Evolutionary conservation across 1,140 invertebrate species (phyloP).

Genomic region (Sycophaga agraensis): DNA sequence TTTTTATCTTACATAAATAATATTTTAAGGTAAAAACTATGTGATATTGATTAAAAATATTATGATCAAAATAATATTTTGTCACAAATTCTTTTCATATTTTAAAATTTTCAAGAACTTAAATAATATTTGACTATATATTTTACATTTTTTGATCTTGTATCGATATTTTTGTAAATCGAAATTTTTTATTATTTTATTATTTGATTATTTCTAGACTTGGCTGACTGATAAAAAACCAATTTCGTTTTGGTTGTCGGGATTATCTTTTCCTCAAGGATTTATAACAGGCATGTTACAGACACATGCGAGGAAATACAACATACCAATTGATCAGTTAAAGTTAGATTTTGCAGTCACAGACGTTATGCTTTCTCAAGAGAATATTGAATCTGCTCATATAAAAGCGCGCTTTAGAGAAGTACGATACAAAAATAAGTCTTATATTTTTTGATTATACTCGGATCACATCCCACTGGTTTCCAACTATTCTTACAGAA

Average conservation of each 20-base stretch:
- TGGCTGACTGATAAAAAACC: constrained; percentile 75
- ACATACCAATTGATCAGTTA: constrained; percentile 82
- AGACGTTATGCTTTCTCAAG: constrained; percentile 65
- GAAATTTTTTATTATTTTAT: too few relatives aligned
- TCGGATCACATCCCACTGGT: too few relatives aligned
- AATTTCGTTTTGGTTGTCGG: constrained; percentile 84
- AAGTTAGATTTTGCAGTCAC: constrained; percentile 74
- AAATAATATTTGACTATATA: too few relatives aligned
- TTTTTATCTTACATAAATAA: too few relatives aligned
- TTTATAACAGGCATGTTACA: constrained; percentile 85
- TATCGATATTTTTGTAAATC: too few relatives aligned
- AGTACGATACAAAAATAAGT: constrained; percentile 37
- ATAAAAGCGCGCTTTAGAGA: constrained; percentile 45
- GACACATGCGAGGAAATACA: constrained; percentile 79
- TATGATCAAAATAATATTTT: neutral
- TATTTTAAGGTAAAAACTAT: too few relatives aligned
- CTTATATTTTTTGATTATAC: too few relatives aligned
- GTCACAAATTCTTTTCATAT: neutral
- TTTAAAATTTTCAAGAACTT: neutral
- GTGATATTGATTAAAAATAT: too few relatives aligned
- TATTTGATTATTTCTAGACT: constrained; percentile 50
- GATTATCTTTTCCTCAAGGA: constrained; percentile 89
- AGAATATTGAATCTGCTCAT: constrained; percentile 63
- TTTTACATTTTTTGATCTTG: too few relatives aligned
- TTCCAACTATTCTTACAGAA: too few relatives aligned